Conservation (phyloP, 2,888 invertebrate genomes). For the Seira musarum region DNA sequence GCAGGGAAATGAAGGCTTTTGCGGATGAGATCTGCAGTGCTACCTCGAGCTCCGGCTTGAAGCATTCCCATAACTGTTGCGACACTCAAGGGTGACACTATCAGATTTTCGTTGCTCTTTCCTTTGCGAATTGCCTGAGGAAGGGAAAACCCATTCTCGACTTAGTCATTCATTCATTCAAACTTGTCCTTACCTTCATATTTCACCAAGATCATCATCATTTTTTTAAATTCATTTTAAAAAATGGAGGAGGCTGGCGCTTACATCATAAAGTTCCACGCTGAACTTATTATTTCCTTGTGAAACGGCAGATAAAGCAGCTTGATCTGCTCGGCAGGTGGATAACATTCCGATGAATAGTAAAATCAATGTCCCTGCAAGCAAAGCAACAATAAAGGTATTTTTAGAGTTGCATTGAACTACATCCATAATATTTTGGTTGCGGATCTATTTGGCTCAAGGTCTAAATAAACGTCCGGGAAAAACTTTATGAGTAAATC, state of each 20-base stretch:
- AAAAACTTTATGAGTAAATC: too few species aligned
- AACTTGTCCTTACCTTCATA: background rate
- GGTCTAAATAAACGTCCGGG: too few species aligned
- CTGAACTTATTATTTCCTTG: conserved; percentile 63
- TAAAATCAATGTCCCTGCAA: conserved; percentile 75
- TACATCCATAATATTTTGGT: too few species aligned
- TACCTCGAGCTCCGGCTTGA: conserved; percentile 64
- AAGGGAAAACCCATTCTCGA: background rate
- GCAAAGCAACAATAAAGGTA: too few species aligned
- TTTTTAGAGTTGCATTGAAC: too few species aligned
- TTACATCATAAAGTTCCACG: conserved; percentile 62
- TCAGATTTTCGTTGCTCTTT: conserved; percentile 60
- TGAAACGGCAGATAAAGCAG: conserved; percentile 50
- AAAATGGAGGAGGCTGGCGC: too few species aligned
- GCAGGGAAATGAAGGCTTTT: conserved; percentile 55
- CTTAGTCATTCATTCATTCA: background rate
- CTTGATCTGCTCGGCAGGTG: background rate
- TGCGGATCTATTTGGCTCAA: too few species aligned
- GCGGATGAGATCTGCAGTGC: conserved; percentile 58
- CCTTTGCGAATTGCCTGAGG: conserved; percentile 51
- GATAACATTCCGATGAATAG: conserved; percentile 66
- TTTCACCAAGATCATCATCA: too few species aligned
- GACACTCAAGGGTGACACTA: conserved; percentile 67
- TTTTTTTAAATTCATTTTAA: too few species aligned
- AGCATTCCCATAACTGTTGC: conserved; percentile 67